A percentile compares a stretch with the other conserved stretches of the same genome.
Evolutionary conservation across 2,888 invertebrate genomes (phyloP).

Genomic region (Margaritifera margaritifera): DNA sequence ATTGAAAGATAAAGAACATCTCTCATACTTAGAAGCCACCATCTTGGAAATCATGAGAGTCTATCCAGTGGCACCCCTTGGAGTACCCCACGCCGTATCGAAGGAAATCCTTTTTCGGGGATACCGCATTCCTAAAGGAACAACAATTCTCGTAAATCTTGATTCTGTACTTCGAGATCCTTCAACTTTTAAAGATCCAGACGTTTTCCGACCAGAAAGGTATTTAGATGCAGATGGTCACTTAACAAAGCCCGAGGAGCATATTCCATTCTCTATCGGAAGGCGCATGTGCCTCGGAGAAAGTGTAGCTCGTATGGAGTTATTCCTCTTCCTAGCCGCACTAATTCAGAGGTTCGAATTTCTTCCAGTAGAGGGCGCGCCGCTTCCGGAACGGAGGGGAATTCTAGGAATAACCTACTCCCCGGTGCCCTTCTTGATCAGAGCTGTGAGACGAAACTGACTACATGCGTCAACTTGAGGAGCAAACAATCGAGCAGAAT

Average conservation of each 20-base stretch:
- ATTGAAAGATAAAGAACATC: constrained; percentile 33
- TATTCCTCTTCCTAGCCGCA: constrained; percentile 32
- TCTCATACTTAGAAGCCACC: constrained; percentile 57
- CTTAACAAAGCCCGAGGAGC: constrained; percentile 19
- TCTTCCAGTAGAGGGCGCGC: constrained; percentile 10
- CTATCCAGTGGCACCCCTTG: constrained; percentile 48
- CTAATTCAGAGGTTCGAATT: constrained; percentile 36
- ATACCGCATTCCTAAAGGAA: constrained; percentile 59
- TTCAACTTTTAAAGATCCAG: constrained; percentile 43
- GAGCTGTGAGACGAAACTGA: not conserved
- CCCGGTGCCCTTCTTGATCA: constrained; percentile 10
- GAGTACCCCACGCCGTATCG: constrained; percentile 43
- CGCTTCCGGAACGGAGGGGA: constrained; percentile 26
- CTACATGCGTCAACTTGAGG: too few species aligned
- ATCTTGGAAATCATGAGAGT: constrained; percentile 56
- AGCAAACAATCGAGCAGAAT: too few species aligned
- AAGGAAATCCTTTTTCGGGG: constrained; percentile 55
- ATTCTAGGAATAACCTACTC: constrained; percentile 29
- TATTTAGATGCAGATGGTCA: constrained; percentile 44
- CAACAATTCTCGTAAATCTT: constrained; percentile 46
- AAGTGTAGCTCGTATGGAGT: constrained; percentile 35
- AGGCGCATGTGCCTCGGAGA: not conserved
- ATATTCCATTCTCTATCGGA: constrained; percentile 41
- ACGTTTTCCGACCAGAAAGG: constrained; percentile 54
- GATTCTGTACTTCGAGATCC: constrained; percentile 50